phyloP scores from a whole-genome alignment of 2,797 vertebrate genomes.

The Aplochiton taeniatus region DNA sequence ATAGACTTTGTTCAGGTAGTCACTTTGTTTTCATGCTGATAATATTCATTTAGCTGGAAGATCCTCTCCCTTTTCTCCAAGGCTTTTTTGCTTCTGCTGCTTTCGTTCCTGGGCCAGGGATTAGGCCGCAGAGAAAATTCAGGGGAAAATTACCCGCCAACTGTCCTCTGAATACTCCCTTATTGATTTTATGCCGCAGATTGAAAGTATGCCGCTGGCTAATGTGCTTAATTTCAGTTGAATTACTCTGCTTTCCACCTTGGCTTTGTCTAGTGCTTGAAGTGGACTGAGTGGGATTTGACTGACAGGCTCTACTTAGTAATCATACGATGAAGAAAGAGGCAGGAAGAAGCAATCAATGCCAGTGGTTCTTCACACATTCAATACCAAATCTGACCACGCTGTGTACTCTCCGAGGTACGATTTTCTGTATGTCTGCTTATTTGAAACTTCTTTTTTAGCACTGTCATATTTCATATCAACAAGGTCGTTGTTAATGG shows the following conservation, averaged over 20 bases:
- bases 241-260: constrained; percentile 40
- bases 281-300: background rate
- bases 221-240: constrained; percentile 73
- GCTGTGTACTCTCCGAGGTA: too few species aligned
- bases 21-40: constrained; percentile 88
- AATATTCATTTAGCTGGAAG: constrained; percentile 75
- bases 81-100: constrained; percentile 62
- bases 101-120: constrained; percentile 63
- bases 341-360: too few species aligned
- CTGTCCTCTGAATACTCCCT: constrained; percentile 64
- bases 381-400: too few species aligned
- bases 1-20: constrained; percentile 86
- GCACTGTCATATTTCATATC: too few species aligned
- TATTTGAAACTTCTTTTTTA: too few species aligned
- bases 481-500: too few species aligned
- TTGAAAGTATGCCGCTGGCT: constrained; percentile 62
- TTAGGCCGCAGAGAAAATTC: constrained; percentile 77
- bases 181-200: constrained; percentile 80
- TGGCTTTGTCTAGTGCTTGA: constrained; percentile 55
- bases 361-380: too few species aligned
- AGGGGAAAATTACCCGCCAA: constrained; percentile 73
- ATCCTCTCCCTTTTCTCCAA: constrained; percentile 68
- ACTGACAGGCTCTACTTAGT: background rate
- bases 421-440: too few species aligned
- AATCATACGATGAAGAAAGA: background rate